Evolutionary conservation across 2,797 vertebrate genomes (phyloP), one percentile per base, ranked within the genome.

Genomic region (Urophycis tenuis): DNA sequence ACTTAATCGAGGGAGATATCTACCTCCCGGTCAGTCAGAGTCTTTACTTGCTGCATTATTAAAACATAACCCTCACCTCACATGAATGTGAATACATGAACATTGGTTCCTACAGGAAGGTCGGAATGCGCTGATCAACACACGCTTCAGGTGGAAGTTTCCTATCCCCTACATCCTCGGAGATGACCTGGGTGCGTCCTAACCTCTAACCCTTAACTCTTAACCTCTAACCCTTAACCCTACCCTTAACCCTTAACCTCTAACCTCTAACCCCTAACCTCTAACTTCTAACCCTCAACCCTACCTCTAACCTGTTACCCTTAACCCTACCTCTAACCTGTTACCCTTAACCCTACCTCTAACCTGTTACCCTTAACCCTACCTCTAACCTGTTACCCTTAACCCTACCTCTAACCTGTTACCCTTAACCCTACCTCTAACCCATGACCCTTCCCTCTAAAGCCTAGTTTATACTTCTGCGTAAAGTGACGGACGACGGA

Each of bases 131-230:
- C 53, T 97, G 70, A 87, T 87, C 80, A 29, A 96, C 81, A 91
- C 91, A 25, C 72, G 0, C 6, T 89, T 87, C 88, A 92, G 94
- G 81, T 97, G 96, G 96, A 95, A 90, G 75, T 93, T 96, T 39
- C 96, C 96, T 0, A 90, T 98, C 82, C 95, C 96, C 0, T 98
- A 96, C 84, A 96, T 98, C 84, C 90, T 97, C 81, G 92, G 94
- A 53, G 95, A 97, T 88, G 91, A 91, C 83, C 85, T 98, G 72
- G 96, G 96, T 98, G 92, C 92, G 84, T 80, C 36, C 9, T 45
- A 19, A 33, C 31, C 3, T 32, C 70, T 31, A 71, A 71, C 71
- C 35, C 22, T 22, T 53, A 8, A 67, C 60, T 25, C 8, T 8
- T 67, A 64, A 64, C 53, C 25, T 3, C 8, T 67, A 29, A 29